phyloP scores from a whole-genome alignment of 2,113 vertebrate species.

The Scytalopus superciliaris region DNA sequence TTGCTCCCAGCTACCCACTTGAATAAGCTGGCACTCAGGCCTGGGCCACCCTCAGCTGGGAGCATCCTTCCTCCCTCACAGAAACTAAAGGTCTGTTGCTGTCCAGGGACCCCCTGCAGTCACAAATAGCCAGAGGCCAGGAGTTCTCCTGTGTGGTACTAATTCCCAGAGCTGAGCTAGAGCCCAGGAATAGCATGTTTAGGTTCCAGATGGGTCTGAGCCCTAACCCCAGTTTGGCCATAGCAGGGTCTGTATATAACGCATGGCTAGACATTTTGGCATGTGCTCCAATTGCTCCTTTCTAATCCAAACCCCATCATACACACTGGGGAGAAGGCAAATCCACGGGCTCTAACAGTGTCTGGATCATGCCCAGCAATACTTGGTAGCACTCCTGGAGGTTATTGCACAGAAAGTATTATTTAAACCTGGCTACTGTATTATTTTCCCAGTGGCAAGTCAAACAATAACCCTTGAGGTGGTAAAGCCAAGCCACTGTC shows the following conservation, averaged over 20 bases:
- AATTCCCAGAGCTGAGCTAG: not conserved
- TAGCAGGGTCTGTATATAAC: not conserved
- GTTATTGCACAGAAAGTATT: not conserved
- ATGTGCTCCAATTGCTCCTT: not conserved
- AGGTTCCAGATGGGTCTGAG: not conserved
- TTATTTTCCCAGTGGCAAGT: not conserved
- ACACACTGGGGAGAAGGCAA: not conserved
- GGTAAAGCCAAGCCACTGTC: constrained; percentile 3
- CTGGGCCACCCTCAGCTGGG: not conserved
- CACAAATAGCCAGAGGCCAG: not conserved
- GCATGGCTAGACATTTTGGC: not conserved
- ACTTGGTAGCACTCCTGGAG: not conserved
- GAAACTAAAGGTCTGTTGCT: fast-evolving
- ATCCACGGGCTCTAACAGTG: not conserved
- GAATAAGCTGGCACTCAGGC: fast-evolving
- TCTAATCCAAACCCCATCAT: not conserved
- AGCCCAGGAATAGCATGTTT: fast-evolving
- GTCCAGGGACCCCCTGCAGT: not conserved
- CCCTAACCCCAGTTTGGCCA: not conserved
- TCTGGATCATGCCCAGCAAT: not conserved
- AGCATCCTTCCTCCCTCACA: not conserved
- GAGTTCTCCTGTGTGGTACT: not conserved
- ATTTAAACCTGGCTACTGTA: constrained; percentile 19
- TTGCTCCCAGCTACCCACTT: fast-evolving
- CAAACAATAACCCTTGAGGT: constrained; percentile 1